Evolutionary conservation across 2,113 vertebrate genomes (phyloP), one percentile per base, ranked within the genome.

Genomic region (Anseranas semipalmata): DNA sequence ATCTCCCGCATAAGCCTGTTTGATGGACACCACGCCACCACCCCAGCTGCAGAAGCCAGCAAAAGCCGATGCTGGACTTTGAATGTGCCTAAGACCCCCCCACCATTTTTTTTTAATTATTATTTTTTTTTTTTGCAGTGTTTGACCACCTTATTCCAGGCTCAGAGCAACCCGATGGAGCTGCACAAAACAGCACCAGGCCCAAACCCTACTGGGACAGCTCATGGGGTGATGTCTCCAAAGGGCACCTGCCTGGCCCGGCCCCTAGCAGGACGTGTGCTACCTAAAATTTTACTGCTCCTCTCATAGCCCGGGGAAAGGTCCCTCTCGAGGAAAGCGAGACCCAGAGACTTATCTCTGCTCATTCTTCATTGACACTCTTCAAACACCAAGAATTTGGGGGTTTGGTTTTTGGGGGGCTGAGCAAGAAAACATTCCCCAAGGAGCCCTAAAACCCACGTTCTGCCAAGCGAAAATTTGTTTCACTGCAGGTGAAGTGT

Each of bases 161-260:
- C 3, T 7, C 25, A 8, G 46, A 39, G 43, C 37, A 46, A 14
- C 37, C 13, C 0, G 9, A 25, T 0, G 4, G 46, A 55, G 39
- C 1, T 3, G 16, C 6, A 46, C 16, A 15, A 7, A 73, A 9
- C 53, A 35, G 60, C 68, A 6, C 9, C 7, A 16, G 16, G 24
- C 30, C 45, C 5, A 19, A n/a, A 52, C 21, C 45, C 25, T 37
- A 28, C 17, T 12, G 12, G 62, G 27, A 12, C 27, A 19, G 11
- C 37, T 17, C 17, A 4, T 6, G 37, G 60, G 25, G 60, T 37
- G 59, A 30, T 35, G 25, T 6, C 59, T 9, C n/a, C 22, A 15
- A 35, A 35, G 8, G n/a, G n/a, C 59, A 62, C 15, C 21, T 10
- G 17, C 11, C 35, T 13, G 37, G 37, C 24, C 62, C n/a, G n/a